Conservation (phyloP, 2,113 vertebrate genomes). For the Eonycteris spelaea region DNA sequence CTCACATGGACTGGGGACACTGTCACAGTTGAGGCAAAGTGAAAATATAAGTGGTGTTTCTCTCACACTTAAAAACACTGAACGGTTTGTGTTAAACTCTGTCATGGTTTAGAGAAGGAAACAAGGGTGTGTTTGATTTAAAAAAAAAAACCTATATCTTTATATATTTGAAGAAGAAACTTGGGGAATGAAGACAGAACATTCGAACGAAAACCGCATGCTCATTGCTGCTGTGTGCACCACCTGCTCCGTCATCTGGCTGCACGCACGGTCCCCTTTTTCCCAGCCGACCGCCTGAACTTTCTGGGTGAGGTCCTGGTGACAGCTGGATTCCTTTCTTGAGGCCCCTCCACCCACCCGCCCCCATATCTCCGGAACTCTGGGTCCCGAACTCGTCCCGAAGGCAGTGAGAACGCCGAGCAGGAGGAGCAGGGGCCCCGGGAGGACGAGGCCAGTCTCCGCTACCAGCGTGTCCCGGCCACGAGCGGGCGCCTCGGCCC, state of each 20-base stretch:
- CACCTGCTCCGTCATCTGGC: no score
- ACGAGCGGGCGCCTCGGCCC: not conserved
- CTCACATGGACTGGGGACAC: no score
- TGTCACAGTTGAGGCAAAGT: not conserved
- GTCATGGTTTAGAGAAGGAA: not conserved
- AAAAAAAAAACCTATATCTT: not conserved
- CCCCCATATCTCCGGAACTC: not conserved
- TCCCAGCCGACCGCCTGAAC: not conserved
- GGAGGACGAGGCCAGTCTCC: no score
- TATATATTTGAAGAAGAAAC: not conserved
- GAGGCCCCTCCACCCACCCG: no score
- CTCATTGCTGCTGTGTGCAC: no score
- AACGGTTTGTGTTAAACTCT: not conserved
- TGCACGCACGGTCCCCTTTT: not conserved
- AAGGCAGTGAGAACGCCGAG: not conserved
- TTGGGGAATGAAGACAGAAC: not conserved
- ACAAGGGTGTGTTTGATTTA: not conserved
- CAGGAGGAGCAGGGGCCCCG: not conserved
- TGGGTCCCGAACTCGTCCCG: not conserved
- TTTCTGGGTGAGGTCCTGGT: not conserved
- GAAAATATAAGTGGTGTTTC: not conserved
- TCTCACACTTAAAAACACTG: not conserved
- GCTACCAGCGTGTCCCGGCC: not conserved
- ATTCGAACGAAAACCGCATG: not conserved
- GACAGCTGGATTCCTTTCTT: not conserved